Percentiles rank a stretch among this genome's conserved stretches.
These are phyloP conservation scores for Thecophora atra DNA, from an alignment of 2,888 invertebrate genomes.

Conservation along the genomic window DNA sequence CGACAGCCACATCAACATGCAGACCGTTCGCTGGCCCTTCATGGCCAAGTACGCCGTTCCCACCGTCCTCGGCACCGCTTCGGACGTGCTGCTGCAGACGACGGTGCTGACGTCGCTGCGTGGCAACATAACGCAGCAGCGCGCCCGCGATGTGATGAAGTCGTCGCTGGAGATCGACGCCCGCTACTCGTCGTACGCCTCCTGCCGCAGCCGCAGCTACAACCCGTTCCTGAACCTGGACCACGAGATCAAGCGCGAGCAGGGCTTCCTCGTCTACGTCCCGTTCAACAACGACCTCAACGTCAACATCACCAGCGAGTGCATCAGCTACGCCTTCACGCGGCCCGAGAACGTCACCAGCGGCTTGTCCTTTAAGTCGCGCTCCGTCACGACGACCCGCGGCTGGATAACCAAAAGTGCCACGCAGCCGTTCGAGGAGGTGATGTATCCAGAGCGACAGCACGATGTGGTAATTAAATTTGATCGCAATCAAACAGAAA, in stretches of 20 bases:
- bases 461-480: slow-evolving; percentile 61
- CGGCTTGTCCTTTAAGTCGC: slow-evolving; percentile 64
- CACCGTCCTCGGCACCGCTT: slow-evolving; percentile 70
- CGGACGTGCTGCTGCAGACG: slow-evolving; percentile 67
- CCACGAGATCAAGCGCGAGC: slow-evolving; percentile 74
- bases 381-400: slow-evolving; percentile 63
- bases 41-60: slow-evolving; percentile 68
- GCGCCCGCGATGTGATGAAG: slow-evolving; percentile 68
- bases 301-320: slow-evolving; percentile 56
- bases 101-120: slow-evolving; percentile 72
- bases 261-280: slow-evolving; percentile 74
- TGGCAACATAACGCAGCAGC: slow-evolving; percentile 75
- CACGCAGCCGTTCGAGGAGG: slow-evolving; percentile 58
- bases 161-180: slow-evolving; percentile 74
- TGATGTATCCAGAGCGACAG: slow-evolving; percentile 60
- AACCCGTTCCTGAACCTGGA: slow-evolving; percentile 74
- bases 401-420: slow-evolving; percentile 62
- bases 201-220: slow-evolving; percentile 67
- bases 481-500: no score
- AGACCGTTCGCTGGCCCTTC: slow-evolving; percentile 70
- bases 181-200: slow-evolving; percentile 70
- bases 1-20: slow-evolving; percentile 72
- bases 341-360: slow-evolving; percentile 64
- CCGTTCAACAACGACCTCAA: slow-evolving; percentile 69
- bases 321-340: slow-evolving; percentile 60